Base-by-base conservation (phyloP, 2,888 invertebrate species). In the Drosophila niveifrons region DNA sequence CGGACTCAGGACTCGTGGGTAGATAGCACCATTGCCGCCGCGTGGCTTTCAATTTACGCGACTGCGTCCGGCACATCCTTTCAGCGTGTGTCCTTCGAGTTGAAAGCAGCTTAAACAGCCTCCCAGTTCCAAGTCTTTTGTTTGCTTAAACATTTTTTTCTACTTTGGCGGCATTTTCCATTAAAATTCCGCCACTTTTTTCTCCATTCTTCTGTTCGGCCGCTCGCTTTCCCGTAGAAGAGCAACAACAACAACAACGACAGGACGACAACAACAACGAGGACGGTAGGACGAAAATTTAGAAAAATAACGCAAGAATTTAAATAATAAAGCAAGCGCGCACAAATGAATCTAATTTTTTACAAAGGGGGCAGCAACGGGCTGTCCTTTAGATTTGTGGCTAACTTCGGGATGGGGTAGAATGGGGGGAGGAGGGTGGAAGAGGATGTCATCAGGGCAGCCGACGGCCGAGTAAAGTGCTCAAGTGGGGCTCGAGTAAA, bases 301-400 rank as follows among this genome's bases (percentile, higher is more conserved):
- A 81, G 88, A 87, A 77, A 89, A 90, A 88, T 82, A 89, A 88
- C 81, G 75, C 75, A 74, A 78, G 82, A 89, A 90, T 90, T 84
- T 81, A 89, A 88, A 89, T 90, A 90, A 90, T 88, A 89, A 89
- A 88, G 89, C 74, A 84, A 83, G 86, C 86, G 78, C 72, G 80
- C 89, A 90, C 78, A 90, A 90, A 90, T 90, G 90, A 83, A 88
- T 89, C 90, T 86, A 82, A 88, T 88, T 82, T 90, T 90, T 90
- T 88, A 89, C 75, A 76, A 82, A 88, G 75, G 78, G 74, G 72
- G 77, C 57, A 75, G 66, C 55, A 73, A 73, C 81, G 63, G 72
- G 72, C 66, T 73, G 48, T 55, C 52, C 43, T 29, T 17, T 44
- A 44, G 34, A 48, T 46, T 50, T 48, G 11, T 2, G 56, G 23